Evolutionary conservation across 2,113 vertebrate genomes (phyloP).

Genomic region (Anhinga anhinga): DNA sequence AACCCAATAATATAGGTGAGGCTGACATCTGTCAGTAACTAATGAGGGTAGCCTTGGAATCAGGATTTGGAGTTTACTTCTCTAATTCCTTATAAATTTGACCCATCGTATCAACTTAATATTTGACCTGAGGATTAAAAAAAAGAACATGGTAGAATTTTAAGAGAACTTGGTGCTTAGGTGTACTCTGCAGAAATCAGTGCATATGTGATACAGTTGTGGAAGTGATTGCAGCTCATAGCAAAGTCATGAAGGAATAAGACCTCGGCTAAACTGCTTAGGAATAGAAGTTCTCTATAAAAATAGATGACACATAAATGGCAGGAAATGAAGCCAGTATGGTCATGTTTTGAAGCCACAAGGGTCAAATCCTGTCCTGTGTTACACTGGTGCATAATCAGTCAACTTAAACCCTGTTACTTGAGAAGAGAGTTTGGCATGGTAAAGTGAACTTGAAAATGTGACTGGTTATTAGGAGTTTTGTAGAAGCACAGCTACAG

Average conservation of each 20-base stretch:
- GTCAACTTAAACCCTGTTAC: background rate
- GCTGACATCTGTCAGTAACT: constrained; percentile 55
- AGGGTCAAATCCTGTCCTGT: constrained; percentile 36
- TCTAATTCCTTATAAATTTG: background rate
- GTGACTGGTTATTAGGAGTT: background rate
- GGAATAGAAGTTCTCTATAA: constrained; percentile 27
- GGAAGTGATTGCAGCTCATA: constrained; percentile 18
- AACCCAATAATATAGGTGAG: constrained; percentile 63
- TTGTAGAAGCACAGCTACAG: background rate
- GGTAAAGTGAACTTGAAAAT: background rate
- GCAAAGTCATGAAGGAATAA: constrained; percentile 14
- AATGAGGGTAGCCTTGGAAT: constrained; percentile 34
- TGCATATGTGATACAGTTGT: background rate
- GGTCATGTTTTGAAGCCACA: constrained; percentile 26
- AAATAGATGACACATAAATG: constrained; percentile 53
- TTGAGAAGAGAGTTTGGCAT: background rate
- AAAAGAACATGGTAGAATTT: background rate
- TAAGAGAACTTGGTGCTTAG: background rate
- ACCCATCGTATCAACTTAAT: background rate
- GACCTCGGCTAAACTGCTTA: constrained; percentile 21
- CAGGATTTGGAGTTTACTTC: background rate
- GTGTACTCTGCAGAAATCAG: background rate
- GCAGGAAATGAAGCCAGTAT: constrained; percentile 55
- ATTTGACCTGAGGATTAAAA: background rate
- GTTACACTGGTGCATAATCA: background rate